Conservation (phyloP, 2,888 invertebrate genomes). For the Operophtera brumata region DNA sequence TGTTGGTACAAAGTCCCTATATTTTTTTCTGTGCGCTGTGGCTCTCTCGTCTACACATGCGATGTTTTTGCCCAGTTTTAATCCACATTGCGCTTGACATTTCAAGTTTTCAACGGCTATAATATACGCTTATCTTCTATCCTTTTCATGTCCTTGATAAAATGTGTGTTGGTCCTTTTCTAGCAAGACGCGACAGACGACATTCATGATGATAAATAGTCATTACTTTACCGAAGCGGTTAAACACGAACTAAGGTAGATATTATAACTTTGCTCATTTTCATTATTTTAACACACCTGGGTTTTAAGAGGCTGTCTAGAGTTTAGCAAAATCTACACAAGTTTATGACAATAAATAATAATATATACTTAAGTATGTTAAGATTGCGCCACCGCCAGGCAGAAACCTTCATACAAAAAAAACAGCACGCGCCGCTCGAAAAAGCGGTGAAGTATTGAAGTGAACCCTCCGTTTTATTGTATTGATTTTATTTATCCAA, state of each 20-base stretch:
- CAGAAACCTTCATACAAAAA: too few relatives aligned
- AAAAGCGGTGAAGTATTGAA: too few relatives aligned
- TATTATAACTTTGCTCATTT: conserved; percentile 41
- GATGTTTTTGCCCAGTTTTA: conserved; percentile 46
- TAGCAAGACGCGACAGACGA: conserved; percentile 31
- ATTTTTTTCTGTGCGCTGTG: too few relatives aligned
- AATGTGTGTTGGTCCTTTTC: conserved; percentile 38
- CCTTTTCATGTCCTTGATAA: conserved; percentile 38
- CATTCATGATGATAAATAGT: conserved; percentile 38
- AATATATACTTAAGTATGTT: too few relatives aligned
- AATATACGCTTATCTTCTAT: conserved; percentile 40
- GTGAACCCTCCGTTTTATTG: too few relatives aligned
- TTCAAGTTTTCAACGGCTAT: conserved; percentile 52
- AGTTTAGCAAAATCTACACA: too few relatives aligned
- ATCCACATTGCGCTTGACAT: conserved; percentile 51
- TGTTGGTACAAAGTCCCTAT: background rate
- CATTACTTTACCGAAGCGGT: conserved; percentile 24
- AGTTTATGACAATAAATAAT: too few relatives aligned
- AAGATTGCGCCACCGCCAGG: too few relatives aligned
- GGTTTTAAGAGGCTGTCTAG: too few relatives aligned
- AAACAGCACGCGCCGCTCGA: too few relatives aligned
- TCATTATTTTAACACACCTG: conserved; percentile 40
- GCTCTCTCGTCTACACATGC: conserved; percentile 4
- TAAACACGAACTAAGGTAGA: conserved; percentile 41
- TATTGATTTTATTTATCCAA: too few relatives aligned